Conservation (phyloP, 2,888 invertebrate species). For the Dione vanillae region DNA sequence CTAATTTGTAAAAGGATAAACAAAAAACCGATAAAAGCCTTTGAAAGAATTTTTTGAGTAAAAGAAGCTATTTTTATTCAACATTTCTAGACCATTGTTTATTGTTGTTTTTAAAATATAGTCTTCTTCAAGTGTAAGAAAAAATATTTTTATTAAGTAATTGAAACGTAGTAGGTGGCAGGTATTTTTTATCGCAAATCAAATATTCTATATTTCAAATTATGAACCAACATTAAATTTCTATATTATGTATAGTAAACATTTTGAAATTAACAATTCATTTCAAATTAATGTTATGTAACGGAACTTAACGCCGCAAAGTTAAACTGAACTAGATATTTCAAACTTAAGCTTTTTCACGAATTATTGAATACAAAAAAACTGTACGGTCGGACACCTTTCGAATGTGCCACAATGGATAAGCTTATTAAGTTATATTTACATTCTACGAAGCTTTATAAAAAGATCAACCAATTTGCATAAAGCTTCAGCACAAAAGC, state of each 20-base stretch:
- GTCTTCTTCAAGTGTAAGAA: background rate
- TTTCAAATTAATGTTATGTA: background rate
- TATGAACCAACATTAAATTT: too few species aligned
- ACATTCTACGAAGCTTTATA: constrained; percentile 19
- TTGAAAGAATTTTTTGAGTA: constrained; percentile 32
- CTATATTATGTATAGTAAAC: background rate
- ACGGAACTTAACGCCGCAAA: too few species aligned
- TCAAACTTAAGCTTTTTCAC: background rate
- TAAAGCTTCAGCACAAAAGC: constrained; percentile 20
- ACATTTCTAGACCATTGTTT: background rate
- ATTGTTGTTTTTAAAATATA: background rate
- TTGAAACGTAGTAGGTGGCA: too few species aligned
- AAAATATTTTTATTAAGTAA: too few species aligned
- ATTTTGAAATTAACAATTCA: background rate
- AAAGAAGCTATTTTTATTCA: background rate
- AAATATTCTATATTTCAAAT: too few species aligned
- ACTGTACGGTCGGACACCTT: background rate
- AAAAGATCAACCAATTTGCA: constrained; percentile 31
- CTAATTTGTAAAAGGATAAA: constrained; percentile 72
- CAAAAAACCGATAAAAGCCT: constrained; percentile 51
- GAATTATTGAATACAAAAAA: background rate
- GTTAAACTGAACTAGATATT: background rate
- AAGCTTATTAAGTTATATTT: constrained; percentile 22
- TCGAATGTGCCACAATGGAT: background rate
- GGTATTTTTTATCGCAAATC: too few species aligned